Evolutionary conservation across 2,888 invertebrate species (phyloP).

Genomic region (Ashinkailepas kermadecensis): DNA sequence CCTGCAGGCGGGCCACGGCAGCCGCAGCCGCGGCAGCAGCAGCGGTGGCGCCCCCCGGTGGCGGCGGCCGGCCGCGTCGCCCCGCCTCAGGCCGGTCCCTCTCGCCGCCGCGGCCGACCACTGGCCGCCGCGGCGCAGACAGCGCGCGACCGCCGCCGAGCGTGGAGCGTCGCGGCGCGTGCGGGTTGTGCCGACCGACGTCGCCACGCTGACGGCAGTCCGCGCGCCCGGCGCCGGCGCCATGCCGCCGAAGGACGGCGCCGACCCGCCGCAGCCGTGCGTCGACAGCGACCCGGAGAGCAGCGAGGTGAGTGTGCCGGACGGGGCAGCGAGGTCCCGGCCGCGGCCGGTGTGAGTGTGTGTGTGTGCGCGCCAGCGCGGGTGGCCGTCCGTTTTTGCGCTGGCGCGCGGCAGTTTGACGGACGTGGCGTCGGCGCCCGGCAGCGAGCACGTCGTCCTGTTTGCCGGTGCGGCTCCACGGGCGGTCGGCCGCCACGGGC

Average conservation of each 20-base stretch:
- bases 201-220: not conserved
- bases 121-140: not conserved
- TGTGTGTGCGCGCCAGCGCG: not conserved
- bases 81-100: not conserved
- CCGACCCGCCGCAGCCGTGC: not conserved
- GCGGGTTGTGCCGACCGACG: not conserved
- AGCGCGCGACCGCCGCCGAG: not conserved
- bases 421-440: not conserved
- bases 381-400: not conserved
- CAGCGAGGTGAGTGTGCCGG: not conserved
- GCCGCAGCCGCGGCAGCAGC: not conserved
- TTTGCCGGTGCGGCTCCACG: not conserved
- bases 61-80: not conserved
- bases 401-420: not conserved
- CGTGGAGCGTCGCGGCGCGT: not conserved
- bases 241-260: constrained; percentile 13
- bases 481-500: too few species aligned
- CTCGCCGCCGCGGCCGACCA: not conserved
- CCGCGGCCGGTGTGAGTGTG: too few species aligned
- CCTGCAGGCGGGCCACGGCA: not conserved
- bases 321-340: too few species aligned
- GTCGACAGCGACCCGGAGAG: constrained; percentile 8
- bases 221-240: not conserved
- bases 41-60: not conserved
- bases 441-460: not conserved